These are phyloP conservation scores for Apodemia zela DNA, from an alignment of 2,888 invertebrate genomes.

Conservation along the genomic window DNA sequence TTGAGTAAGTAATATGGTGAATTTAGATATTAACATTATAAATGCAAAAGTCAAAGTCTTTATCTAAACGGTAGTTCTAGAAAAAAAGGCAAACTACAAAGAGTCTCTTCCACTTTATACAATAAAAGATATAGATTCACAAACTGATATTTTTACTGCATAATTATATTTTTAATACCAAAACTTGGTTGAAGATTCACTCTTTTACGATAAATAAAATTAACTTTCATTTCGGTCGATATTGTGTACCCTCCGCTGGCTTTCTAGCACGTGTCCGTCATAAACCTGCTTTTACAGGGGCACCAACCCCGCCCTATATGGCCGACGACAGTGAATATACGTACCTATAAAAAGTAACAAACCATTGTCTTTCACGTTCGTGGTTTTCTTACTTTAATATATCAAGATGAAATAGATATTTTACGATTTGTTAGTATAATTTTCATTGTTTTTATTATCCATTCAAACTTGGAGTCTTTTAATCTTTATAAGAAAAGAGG, in stretches of 20 bases:
- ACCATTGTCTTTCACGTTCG: conserved; percentile 49
- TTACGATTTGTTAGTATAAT: neutral
- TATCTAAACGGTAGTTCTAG: too few species aligned
- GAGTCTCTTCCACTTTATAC: too few species aligned
- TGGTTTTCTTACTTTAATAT: conserved; percentile 38
- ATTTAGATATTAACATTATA: too few species aligned
- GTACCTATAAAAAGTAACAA: conserved; percentile 52
- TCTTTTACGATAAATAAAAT: conserved; percentile 31
- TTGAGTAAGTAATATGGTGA: too few species aligned
- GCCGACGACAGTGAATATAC: conserved; percentile 37
- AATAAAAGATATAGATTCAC: conserved; percentile 5
- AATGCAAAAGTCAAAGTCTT: too few species aligned
- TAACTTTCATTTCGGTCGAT: conserved; percentile 44
- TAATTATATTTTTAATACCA: neutral
- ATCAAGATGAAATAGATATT: neutral
- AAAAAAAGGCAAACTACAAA: too few species aligned
- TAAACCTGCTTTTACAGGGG: conserved; percentile 70
- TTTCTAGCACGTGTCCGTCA: conserved; percentile 62
- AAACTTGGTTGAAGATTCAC: neutral
- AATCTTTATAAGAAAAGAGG: too few species aligned
- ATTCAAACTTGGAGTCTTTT: too few species aligned
- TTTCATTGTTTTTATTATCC: too few species aligned
- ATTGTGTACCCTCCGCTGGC: conserved; percentile 41
- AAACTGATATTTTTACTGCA: neutral
- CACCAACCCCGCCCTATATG: conserved; percentile 48